Percentiles rank a stretch among this genome's conserved stretches.
phyloP scores from a whole-genome alignment of 1,140 invertebrate genomes.

The Ceratina calcarata region DNA sequence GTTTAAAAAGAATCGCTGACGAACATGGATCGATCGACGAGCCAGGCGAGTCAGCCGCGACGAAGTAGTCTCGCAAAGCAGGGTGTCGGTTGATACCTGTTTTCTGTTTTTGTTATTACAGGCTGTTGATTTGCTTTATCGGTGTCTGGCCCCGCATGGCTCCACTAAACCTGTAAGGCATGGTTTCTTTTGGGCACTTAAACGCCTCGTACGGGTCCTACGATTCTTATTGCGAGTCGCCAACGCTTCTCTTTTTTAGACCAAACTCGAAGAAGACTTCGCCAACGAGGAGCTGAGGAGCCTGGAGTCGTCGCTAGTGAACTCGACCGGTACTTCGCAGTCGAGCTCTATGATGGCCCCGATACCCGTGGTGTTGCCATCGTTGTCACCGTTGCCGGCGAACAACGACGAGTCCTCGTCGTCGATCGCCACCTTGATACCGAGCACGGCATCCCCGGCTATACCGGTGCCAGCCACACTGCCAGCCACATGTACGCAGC shows the following conservation, averaged over 20 bases:
- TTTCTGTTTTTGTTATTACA: conserved; percentile 80
- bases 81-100: conserved; percentile 78
- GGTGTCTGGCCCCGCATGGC: conserved; percentile 81
- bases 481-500: conserved; percentile 53
- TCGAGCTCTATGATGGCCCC: conserved; percentile 68
- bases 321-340: conserved; percentile 47
- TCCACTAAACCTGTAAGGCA: conserved; percentile 81
- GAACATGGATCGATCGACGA: conserved; percentile 55
- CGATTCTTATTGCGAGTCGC: conserved; percentile 53
- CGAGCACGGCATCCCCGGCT: conserved; percentile 48
- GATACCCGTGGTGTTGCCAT: conserved; percentile 74
- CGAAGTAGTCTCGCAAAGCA: conserved; percentile 50
- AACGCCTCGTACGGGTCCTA: conserved; percentile 38
- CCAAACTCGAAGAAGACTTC: conserved; percentile 78
- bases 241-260: conserved; percentile 70
- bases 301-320: conserved; percentile 64
- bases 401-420: conserved; percentile 45
- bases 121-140: conserved; percentile 81
- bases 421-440: conserved; percentile 65
- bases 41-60: conserved; percentile 49
- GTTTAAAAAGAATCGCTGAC: conserved; percentile 34
- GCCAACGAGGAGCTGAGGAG: conserved; percentile 73
- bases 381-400: conserved; percentile 71
- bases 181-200: conserved; percentile 78
- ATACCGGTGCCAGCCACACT: conserved; percentile 57